phyloP scores from a whole-genome alignment of 2,888 invertebrate genomes.

The Lithophane ornitopus region DNA sequence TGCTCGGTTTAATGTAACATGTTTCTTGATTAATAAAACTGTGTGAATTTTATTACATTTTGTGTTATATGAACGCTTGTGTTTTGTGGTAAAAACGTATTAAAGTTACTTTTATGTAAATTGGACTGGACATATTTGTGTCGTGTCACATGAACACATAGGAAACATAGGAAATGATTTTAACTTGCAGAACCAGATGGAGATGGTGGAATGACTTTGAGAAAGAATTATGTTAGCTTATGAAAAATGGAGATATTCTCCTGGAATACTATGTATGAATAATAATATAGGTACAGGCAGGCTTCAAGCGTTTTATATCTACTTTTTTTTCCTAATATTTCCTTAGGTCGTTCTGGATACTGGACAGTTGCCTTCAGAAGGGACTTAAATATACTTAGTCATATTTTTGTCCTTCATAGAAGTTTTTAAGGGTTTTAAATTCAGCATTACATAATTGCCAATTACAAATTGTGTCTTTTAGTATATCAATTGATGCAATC shows the following conservation, averaged over 20 bases:
- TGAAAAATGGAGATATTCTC: background rate
- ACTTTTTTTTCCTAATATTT: no score
- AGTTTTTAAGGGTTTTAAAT: no score
- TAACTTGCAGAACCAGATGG: background rate
- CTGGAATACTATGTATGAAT: no score
- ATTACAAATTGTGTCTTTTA: no score
- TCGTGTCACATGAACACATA: background rate
- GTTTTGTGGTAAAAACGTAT: slow-evolving; percentile 3
- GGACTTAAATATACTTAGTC: no score
- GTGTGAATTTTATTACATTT: slow-evolving; percentile 30
- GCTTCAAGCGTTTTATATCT: background rate
- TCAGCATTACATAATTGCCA: no score
- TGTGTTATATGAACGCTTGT: slow-evolving; percentile 7
- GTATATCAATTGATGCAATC: no score
- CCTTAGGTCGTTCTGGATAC: background rate
- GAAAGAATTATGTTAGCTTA: background rate
- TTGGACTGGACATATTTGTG: background rate
- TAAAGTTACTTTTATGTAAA: slow-evolving; percentile 19
- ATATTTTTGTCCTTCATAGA: no score
- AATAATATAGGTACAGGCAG: background rate
- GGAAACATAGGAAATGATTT: background rate
- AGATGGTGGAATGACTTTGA: background rate
- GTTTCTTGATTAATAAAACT: slow-evolving; percentile 52
- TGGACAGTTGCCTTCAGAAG: background rate
- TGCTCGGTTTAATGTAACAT: slow-evolving; percentile 12